Evolutionary conservation across 2,797 vertebrate species (phyloP), one percentile per base, ranked within the genome.

Genomic region (Oreortyx pictus): DNA sequence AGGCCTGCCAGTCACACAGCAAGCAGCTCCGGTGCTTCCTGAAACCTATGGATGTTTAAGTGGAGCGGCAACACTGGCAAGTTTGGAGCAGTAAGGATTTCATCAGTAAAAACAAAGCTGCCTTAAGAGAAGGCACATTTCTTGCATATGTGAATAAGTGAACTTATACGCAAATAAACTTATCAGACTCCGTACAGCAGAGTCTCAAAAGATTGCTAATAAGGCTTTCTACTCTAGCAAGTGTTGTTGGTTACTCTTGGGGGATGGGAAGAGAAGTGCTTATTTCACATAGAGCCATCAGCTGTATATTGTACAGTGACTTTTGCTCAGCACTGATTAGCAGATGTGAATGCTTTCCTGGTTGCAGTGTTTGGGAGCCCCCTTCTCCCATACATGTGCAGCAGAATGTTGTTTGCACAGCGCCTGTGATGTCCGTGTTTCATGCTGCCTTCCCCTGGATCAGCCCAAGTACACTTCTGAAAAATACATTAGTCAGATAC

Each of bases 101-200:
- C 3, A 64, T 85, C 43, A 7, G 0, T 50, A n/a, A 72, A 88
- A 41, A 27, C 74, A 49, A 92, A 80, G 11, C 41, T 52, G 22
- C 46, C 37, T 22, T 3, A 81, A 27, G 39, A 39, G 31, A 20
- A 7, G 10, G 43, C 7, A 0, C 33, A 9, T 27, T 25, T 57
- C 33, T 65, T 83, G 24, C 14, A 9, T 25, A 47, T 35, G 23
- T 1, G 13, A 37, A 22, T 24, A 46, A 46, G 8, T 81, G 20
- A 52, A 70, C 57, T 73, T 64, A 2, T 46, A 41, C 17, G 20
- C 11, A 68, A 64, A 66, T 41, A 50, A 33, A 81, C 77, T 19
- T 9, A 1, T 13, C 6, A 1, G 27, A 39, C 11, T 39, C 6
- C 4, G 2, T 52, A 7, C 37, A 23, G 18, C 4, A 2, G 7